phyloP scores from a whole-genome alignment of 2,888 invertebrate genomes.

The Seira musarum region DNA sequence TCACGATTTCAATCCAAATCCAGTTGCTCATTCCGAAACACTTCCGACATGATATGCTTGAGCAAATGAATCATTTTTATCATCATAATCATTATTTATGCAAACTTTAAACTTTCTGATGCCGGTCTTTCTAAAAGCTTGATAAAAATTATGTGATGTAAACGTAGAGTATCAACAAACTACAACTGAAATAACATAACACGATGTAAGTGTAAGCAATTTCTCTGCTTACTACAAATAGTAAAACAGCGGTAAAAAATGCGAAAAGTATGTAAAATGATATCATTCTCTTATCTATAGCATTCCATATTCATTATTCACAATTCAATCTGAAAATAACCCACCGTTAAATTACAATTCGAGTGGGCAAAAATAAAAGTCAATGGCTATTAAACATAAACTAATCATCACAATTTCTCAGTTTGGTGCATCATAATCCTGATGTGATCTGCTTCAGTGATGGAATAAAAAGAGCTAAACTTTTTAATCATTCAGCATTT shows the following conservation, averaged over 20 bases:
- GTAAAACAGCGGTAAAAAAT: neutral
- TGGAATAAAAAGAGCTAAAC: no score
- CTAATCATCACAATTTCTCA: no score
- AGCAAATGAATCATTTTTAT: conserved; percentile 8
- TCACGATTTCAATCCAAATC: neutral
- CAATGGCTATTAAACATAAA: neutral
- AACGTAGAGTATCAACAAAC: no score
- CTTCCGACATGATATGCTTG: neutral
- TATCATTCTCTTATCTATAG: conserved; percentile 11
- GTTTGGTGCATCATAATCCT: no score
- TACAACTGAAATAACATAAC: neutral
- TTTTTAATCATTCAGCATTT: neutral
- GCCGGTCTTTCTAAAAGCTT: no score
- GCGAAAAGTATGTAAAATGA: conserved; percentile 21
- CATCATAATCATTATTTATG: conserved; percentile 8
- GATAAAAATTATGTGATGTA: no score
- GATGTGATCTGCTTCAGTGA: no score
- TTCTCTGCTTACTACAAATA: neutral
- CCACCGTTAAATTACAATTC: no score
- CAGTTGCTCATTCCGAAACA: no score
- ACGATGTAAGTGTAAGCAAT: neutral
- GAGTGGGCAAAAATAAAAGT: neutral
- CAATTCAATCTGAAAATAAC: neutral
- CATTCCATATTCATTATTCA: conserved; percentile 12
- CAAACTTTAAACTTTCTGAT: neutral